Conservation (phyloP, 2,888 invertebrate genomes). For the Caenorhabditis panamensis region DNA sequence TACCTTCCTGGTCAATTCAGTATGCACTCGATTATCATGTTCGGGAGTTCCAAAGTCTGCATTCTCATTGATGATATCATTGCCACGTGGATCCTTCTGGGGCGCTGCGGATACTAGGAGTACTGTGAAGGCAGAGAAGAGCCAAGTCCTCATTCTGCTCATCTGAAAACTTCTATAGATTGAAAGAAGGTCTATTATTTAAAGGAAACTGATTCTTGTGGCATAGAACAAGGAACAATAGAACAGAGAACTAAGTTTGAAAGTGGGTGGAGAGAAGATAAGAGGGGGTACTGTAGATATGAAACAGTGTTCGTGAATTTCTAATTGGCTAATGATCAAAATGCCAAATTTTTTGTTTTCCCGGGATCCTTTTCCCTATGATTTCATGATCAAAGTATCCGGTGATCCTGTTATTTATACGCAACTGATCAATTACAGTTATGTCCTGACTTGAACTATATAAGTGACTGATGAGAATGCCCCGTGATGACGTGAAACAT, state of each 20-base stretch:
- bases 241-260: not conserved
- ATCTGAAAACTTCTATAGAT: constrained; percentile 27
- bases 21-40: constrained; percentile 52
- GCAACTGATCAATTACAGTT: not conserved
- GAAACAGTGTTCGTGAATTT: not conserved
- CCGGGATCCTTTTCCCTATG: not conserved
- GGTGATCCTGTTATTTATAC: not conserved
- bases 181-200: too few species aligned
- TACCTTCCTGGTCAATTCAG: constrained; percentile 32
- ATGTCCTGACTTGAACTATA: not conserved
- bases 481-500: constrained; percentile 11
- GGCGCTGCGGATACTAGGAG: not conserved
- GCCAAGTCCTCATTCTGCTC: constrained; percentile 1
- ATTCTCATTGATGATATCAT: constrained; percentile 34
- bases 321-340: not conserved
- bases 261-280: constrained; percentile 1
- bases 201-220: too few species aligned
- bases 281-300: not conserved
- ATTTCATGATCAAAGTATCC: not conserved
- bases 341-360: not conserved
- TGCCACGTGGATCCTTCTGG: constrained; percentile 35
- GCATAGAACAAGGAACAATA: not conserved
- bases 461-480: not conserved
- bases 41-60: constrained; percentile 51
- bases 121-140: not conserved